A percentile compares a stretch with the other conserved stretches of the same genome.
phyloP scores from a whole-genome alignment of 2,888 invertebrate genomes.

The Lottia gigantea region DNA sequence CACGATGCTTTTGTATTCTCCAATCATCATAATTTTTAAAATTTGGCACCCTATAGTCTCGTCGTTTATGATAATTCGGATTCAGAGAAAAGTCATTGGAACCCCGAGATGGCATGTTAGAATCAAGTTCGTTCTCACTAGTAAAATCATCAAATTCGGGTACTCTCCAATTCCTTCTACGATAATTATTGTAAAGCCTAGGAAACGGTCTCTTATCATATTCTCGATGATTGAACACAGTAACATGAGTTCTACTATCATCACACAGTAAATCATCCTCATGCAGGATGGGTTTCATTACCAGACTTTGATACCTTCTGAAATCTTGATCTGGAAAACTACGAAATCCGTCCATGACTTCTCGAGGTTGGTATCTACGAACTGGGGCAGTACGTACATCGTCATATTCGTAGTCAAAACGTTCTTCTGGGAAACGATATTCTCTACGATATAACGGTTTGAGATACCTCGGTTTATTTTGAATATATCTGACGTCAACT shows the following conservation, averaged over 20 bases:
- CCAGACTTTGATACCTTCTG: not conserved
- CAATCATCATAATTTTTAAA: conserved; percentile 7
- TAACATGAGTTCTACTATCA: conserved; percentile 9
- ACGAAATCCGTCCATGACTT: not conserved
- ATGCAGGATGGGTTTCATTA: not conserved
- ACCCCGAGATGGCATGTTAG: not conserved
- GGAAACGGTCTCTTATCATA: not conserved
- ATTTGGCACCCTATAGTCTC: not conserved
- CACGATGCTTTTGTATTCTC: not conserved
- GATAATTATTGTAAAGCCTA: not conserved
- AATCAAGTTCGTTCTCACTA: conserved; percentile 2
- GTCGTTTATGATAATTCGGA: not conserved
- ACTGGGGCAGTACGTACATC: not conserved
- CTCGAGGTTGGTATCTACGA: not conserved
- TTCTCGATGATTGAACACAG: not conserved
- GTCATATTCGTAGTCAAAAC: not conserved
- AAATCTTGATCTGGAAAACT: not conserved
- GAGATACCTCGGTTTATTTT: not conserved
- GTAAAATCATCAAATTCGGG: not conserved
- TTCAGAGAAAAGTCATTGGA: not conserved
- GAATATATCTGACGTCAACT: not conserved
- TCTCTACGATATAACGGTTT: not conserved
- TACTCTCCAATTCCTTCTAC: not conserved
- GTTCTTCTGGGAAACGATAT: not conserved
- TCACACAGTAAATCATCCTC: not conserved